phyloP scores from a whole-genome alignment of 2,113 vertebrate genomes.

The Pholis gunnellus region DNA sequence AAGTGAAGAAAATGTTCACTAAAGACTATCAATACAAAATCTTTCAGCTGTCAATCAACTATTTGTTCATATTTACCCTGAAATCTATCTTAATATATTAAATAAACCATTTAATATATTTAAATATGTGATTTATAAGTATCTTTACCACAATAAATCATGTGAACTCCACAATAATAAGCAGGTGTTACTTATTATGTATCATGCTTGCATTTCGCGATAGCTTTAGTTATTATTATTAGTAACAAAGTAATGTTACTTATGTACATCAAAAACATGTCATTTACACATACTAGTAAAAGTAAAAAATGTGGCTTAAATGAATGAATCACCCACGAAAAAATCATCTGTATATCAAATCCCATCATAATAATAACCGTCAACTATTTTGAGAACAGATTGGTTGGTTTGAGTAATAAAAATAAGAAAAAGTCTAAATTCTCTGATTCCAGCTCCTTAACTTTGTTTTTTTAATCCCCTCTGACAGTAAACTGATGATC shows the following conservation, averaged over 20 bases:
- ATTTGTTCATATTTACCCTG: neutral
- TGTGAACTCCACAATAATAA: neutral
- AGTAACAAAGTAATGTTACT: neutral
- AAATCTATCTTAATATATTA: neutral
- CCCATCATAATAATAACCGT: too few relatives aligned
- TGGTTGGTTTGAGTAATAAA: too few relatives aligned
- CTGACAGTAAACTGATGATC: too few relatives aligned
- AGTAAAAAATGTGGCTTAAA: neutral
- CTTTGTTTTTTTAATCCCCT: too few relatives aligned
- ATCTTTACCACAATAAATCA: neutral
- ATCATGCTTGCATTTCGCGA: neutral
- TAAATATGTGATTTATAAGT: neutral
- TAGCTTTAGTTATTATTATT: neutral
- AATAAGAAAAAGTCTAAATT: too few relatives aligned
- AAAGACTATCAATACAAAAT: too few relatives aligned
- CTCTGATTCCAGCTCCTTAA: too few relatives aligned
- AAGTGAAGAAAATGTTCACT: too few relatives aligned
- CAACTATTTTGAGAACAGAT: too few relatives aligned
- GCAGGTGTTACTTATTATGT: neutral
- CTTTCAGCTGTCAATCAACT: neutral
- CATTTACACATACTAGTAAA: neutral
- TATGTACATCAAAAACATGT: neutral
- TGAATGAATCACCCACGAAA: too few relatives aligned
- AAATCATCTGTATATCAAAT: too few relatives aligned
- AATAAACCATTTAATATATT: neutral